Base-by-base conservation (phyloP, 2,113 vertebrate species). In the Perca schrenkii region DNA sequence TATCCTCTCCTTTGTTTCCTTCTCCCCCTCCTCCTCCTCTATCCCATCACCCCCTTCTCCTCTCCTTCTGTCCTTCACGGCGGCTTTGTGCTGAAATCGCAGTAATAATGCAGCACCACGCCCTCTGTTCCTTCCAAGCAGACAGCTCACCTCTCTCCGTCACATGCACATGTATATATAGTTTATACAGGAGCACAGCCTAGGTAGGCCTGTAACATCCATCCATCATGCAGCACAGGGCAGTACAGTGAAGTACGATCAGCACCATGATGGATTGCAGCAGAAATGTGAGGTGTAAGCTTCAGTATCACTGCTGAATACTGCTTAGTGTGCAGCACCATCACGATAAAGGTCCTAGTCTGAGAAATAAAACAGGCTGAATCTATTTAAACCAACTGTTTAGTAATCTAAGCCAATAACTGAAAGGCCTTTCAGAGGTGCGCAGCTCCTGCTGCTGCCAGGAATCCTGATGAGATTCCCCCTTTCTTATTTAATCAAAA, bases 151-250 rank as follows among this genome's bases (percentile, higher is more conserved):
- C 77, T 83, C 65, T n/a, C 62, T 21, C 61, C 22, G 50, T 77
- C 81, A 43, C 61, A 64, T 74, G 50, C 74, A 57, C 52, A 75
- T 61, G 36, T 74, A 76, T 72, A 84, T 83, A 67, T 77, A 85
- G 52, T 82, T 8, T 62, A 74, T 7, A 14, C 64, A 79, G 36
- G 40, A 8, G 47, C 13, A 56, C 17, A 36, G 64, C 22, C 22
- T 15, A 31, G 63, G 80, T 62, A 76, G 67, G 65, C 64, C 34
- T 68, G 67, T 64, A 79, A 58, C 78, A 74, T 79, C 85, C 89
- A 92, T 92, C 87, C 76, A 89, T 93, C 90, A 77, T 73, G 79
- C 74, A 74, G 84, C 79, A 87, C 36, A 22, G 8, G 72, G 66
- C 80, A 46, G 68, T 63, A 40, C 60, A 70, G 53, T n/a, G 56